phyloP scores from a whole-genome alignment of 2,797 vertebrate species.

The Rousettus madagascariensis region DNA sequence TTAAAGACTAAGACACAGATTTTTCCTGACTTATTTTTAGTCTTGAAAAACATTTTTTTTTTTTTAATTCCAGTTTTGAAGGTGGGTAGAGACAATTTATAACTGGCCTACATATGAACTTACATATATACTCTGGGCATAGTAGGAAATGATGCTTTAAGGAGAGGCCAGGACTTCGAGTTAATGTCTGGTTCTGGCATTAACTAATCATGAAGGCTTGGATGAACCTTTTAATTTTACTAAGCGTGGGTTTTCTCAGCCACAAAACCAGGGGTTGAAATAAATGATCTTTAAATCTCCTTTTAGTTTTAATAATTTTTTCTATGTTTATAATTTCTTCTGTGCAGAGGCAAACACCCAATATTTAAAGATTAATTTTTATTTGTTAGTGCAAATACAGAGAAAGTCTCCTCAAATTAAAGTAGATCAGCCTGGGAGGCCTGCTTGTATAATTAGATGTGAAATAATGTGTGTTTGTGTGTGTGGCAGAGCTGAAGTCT shows the following conservation, averaged over 20 bases:
- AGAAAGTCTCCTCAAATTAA: not conserved
- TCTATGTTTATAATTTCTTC: not conserved
- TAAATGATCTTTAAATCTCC: not conserved
- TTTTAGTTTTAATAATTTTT: constrained; percentile 1
- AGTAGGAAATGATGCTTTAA: not conserved
- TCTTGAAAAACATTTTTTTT: not conserved
- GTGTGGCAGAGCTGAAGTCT: not conserved
- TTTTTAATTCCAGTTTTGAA: not conserved
- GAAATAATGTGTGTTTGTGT: not conserved
- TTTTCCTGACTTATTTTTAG: constrained; percentile 45
- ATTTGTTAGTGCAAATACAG: not conserved
- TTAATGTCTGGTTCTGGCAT: not conserved
- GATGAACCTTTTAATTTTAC: not conserved
- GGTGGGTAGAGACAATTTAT: not conserved
- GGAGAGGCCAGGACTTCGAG: not conserved
- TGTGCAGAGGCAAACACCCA: not conserved
- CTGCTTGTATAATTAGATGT: not conserved
- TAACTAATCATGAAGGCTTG: not conserved
- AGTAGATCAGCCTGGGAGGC: not conserved
- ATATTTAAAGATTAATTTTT: not conserved
- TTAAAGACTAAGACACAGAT: constrained; percentile 17
- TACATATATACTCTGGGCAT: not conserved
- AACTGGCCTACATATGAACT: not conserved
- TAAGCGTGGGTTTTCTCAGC: not conserved
- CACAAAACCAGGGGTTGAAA: not conserved